Percentiles rank a stretch among this genome's conserved stretches.
Conservation (phyloP, 2,113 vertebrate species). For the Condylura cristata region DNA sequence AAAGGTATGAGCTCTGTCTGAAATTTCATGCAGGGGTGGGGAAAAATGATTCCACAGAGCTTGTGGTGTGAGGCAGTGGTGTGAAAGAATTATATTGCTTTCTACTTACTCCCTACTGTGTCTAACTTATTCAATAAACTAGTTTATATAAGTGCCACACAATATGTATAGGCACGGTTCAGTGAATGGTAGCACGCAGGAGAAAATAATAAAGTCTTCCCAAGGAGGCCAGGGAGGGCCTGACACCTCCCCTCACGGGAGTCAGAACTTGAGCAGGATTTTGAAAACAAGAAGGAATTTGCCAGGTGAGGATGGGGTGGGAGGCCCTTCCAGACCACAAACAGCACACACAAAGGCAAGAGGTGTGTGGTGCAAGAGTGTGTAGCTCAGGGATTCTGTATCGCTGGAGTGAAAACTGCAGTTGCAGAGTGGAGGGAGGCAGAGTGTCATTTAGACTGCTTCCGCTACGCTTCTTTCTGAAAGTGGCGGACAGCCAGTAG, state of each 20-base stretch:
- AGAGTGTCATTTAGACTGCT: not conserved
- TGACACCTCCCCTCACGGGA: slow-evolving; percentile 43
- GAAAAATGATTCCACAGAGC: slow-evolving; percentile 66
- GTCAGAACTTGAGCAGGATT: slow-evolving; percentile 34
- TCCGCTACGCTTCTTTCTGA: slow-evolving; percentile 10
- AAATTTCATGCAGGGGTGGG: slow-evolving; percentile 62
- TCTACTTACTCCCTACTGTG: slow-evolving; percentile 58
- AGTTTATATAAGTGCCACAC: slow-evolving; percentile 62
- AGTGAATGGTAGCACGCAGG: slow-evolving; percentile 46
- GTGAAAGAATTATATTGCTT: slow-evolving; percentile 73
- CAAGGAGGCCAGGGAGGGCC: slow-evolving; percentile 33
- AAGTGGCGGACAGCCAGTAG: slow-evolving; percentile 13
- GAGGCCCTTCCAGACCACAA: not conserved
- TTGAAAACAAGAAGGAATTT: slow-evolving; percentile 49
- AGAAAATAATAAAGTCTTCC: slow-evolving; percentile 63
- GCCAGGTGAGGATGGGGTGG: not conserved
- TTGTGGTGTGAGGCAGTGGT: slow-evolving; percentile 59
- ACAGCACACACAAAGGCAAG: not conserved
- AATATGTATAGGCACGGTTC: slow-evolving; percentile 57
- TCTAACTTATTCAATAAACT: slow-evolving; percentile 65
- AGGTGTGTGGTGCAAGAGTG: not conserved
- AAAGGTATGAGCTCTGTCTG: slow-evolving; percentile 61
- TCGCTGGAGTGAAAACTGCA: not conserved
- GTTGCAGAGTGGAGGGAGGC: not conserved
- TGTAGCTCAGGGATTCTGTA: not conserved